phyloP scores from a whole-genome alignment of 2,797 vertebrate genomes.

The Coregonus ussuriensis region DNA sequence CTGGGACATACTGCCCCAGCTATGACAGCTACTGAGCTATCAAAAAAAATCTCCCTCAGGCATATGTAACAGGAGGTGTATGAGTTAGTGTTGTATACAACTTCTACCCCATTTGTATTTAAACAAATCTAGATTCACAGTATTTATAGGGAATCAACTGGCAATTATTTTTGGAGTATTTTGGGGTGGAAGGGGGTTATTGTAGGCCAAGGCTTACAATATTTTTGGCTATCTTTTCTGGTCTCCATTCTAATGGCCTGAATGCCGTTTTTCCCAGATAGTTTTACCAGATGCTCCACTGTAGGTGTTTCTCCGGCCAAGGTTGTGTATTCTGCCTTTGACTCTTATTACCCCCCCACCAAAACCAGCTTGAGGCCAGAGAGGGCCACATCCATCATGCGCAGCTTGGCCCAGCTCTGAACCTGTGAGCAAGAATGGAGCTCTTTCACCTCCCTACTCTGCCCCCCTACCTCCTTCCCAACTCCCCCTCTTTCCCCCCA shows the following conservation, averaged over 20 bases:
- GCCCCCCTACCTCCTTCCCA: constrained; percentile 17
- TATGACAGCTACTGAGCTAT: constrained; percentile 36
- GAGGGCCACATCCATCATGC: constrained; percentile 83
- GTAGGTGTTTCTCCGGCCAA: constrained; percentile 75
- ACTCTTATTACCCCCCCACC: constrained; percentile 73
- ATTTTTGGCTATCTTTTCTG: constrained; percentile 39
- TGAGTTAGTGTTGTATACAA: constrained; percentile 77
- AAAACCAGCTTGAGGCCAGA: constrained; percentile 84
- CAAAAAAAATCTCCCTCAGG: neutral
- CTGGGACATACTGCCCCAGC: no score
- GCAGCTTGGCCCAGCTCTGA: constrained; percentile 81
- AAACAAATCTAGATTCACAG: no score
- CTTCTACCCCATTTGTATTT: no score
- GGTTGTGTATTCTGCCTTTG: constrained; percentile 77
- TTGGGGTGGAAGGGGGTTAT: neutral
- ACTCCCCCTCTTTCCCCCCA: constrained; percentile 26
- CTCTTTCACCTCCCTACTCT: constrained; percentile 80
- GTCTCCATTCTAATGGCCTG: constrained; percentile 44
- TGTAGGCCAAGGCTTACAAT: constrained; percentile 21
- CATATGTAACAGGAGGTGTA: neutral
- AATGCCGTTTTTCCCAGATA: constrained; percentile 67
- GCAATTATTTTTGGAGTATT: neutral
- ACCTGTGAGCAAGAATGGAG: constrained; percentile 84
- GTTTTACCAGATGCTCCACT: constrained; percentile 72
- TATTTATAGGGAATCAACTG: no score